phyloP scores from a whole-genome alignment of 2,888 invertebrate species.

The Saturnia pavonia region DNA sequence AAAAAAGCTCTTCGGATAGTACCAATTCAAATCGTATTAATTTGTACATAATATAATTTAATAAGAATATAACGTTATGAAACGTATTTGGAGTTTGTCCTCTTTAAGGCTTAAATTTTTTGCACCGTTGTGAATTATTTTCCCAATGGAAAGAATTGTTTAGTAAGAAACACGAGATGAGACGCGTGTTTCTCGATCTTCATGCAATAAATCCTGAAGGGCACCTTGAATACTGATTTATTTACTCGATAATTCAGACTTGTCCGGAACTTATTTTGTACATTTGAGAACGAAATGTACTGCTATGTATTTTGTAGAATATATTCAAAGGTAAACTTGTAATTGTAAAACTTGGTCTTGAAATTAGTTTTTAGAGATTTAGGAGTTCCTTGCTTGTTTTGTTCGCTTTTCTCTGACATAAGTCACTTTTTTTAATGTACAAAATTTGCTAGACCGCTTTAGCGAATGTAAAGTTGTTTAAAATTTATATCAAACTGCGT shows the following conservation, averaged over 20 bases:
- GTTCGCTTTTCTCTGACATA: neutral
- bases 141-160: slow-evolving; percentile 37
- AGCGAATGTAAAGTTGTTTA: neutral
- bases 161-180: slow-evolving; percentile 44
- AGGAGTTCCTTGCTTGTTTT: neutral
- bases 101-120: neutral
- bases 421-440: neutral
- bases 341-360: slow-evolving; percentile 15
- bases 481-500: neutral
- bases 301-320: slow-evolving; percentile 32
- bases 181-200: slow-evolving; percentile 43
- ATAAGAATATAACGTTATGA: neutral
- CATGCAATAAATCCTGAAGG: slow-evolving; percentile 54
- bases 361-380: slow-evolving; percentile 18
- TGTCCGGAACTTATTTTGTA: slow-evolving; percentile 51
- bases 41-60: neutral
- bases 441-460: neutral
- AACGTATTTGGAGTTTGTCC: neutral
- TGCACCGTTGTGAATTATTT: slow-evolving; percentile 24
- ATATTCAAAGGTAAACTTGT: slow-evolving; percentile 31
- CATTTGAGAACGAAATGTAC: slow-evolving; percentile 40
- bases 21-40: neutral
- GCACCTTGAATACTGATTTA: slow-evolving; percentile 59
- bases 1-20: neutral
- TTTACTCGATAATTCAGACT: slow-evolving; percentile 60